Percentiles rank a stretch among this genome's conserved stretches.
Conservation (phyloP, 2,113 vertebrate species). For the Delphinapterus leucas region DNA sequence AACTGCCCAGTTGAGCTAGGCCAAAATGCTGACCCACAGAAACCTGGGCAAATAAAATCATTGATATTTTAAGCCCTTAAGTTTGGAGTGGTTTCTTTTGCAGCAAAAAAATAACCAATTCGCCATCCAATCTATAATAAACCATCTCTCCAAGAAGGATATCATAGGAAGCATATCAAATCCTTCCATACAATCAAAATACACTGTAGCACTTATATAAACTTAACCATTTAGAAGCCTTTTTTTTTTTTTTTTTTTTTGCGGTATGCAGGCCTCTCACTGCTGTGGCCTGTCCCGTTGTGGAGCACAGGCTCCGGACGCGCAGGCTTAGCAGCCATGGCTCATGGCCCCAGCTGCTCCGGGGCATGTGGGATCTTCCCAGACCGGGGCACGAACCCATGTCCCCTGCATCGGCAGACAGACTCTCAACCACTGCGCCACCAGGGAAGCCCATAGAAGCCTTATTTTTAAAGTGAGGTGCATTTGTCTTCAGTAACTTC, state of each 20-base stretch:
- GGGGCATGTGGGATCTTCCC: too few relatives aligned
- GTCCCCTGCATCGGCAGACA: too few relatives aligned
- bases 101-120: not conserved
- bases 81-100: not conserved
- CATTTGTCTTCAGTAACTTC: not conserved
- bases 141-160: not conserved
- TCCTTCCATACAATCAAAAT: not conserved
- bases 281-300: too few relatives aligned
- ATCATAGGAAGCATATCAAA: not conserved
- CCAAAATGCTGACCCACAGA: not conserved
- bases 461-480: not conserved
- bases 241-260: too few relatives aligned
- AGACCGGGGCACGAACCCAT: too few relatives aligned
- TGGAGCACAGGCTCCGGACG: too few relatives aligned
- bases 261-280: too few relatives aligned
- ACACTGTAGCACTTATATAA: not conserved
- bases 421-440: too few relatives aligned
- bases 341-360: too few relatives aligned
- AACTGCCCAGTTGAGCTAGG: not conserved
- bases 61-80: not conserved
- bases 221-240: not conserved
- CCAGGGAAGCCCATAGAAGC: not conserved
- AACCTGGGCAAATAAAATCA: not conserved
- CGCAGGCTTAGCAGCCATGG: too few relatives aligned
- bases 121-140: not conserved